A percentile compares a stretch with the other conserved stretches of the same genome.
These are phyloP conservation scores for Hemicentrotus pulcherrimus DNA, from an alignment of 35 echinoderm and acorn worm species.

Conservation along the genomic window DNA sequence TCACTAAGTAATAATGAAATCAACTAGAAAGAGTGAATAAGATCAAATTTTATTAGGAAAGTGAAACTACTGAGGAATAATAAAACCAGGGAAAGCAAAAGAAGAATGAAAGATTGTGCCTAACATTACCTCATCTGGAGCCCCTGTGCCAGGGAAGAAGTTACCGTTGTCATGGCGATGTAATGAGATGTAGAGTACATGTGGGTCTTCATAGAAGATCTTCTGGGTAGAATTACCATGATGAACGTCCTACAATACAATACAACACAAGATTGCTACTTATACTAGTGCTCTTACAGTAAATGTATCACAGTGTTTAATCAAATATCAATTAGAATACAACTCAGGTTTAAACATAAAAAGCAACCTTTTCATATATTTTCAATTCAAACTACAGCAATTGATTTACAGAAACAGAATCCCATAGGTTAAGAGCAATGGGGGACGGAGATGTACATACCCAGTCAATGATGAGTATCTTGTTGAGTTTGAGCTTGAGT, in stretches of 20 bases:
- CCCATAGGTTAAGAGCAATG: neutral
- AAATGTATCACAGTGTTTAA: neutral
- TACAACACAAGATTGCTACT: neutral
- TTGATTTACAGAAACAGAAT: neutral
- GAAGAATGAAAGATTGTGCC: neutral
- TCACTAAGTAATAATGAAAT: too few species aligned
- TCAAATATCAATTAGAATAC: neutral
- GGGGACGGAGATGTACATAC: constrained; percentile 47
- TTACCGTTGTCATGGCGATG: constrained; percentile 98
- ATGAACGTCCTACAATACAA: constrained; percentile 79
- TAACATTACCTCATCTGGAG: constrained; percentile 85
- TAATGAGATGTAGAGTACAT: constrained; percentile 98
- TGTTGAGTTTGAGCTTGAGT: constrained; percentile 95
- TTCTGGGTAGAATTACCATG: constrained; percentile 99
- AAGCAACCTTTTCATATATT: neutral
- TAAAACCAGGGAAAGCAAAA: neutral
- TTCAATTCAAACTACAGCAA: neutral
- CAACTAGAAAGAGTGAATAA: too few species aligned
- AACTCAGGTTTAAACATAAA: neutral
- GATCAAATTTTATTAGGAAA: neutral
- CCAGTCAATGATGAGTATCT: constrained; percentile 99
- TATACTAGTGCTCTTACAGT: neutral
- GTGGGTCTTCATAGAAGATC: constrained; percentile 98
- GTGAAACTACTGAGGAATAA: neutral
- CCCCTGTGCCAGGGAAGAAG: constrained; percentile 98